Evolutionary conservation across 2,888 invertebrate genomes (phyloP).

Genomic region (Latrodectus elegans): DNA sequence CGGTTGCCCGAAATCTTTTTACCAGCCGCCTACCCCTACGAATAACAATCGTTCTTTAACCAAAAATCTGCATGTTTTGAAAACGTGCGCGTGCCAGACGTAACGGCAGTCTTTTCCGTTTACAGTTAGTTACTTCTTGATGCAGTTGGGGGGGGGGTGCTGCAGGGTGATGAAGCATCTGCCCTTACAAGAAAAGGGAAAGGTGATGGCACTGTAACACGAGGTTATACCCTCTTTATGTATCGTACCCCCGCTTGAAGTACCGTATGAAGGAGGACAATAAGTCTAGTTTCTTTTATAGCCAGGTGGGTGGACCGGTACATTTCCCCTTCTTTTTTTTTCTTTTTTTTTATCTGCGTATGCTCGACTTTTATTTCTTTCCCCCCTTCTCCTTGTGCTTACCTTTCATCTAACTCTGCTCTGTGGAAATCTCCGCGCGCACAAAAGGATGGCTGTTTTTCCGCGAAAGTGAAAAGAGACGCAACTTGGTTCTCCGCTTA

Average conservation of each 20-base stretch:
- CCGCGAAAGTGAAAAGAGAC: no score
- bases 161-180: slow-evolving; percentile 33
- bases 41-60: slow-evolving; percentile 60
- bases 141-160: neutral
- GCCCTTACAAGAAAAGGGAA: slow-evolving; percentile 40
- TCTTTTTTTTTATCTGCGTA: neutral
- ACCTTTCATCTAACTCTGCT: neutral
- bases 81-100: slow-evolving; percentile 31
- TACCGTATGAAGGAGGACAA: slow-evolving; percentile 27
- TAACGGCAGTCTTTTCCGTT: slow-evolving; percentile 65
- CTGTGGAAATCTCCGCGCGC: neutral
- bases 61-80: slow-evolving; percentile 55
- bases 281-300: slow-evolving; percentile 39
- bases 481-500: no score
- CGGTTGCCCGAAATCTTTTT: slow-evolving; percentile 25
- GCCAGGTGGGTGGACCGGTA: slow-evolving; percentile 61
- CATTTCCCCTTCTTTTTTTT: slow-evolving; percentile 54
- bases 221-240: slow-evolving; percentile 61
- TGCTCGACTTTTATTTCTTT: slow-evolving; percentile 51
- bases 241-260: slow-evolving; percentile 21
- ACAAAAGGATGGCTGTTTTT: neutral
- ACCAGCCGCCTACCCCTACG: slow-evolving; percentile 46
- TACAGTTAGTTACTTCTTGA: slow-evolving; percentile 59
- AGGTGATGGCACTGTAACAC: slow-evolving; percentile 35
- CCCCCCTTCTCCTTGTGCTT: neutral